These are phyloP conservation scores for Lophochroa leadbeateri DNA, from an alignment of 2,113 vertebrate species.

Conservation along the genomic window DNA sequence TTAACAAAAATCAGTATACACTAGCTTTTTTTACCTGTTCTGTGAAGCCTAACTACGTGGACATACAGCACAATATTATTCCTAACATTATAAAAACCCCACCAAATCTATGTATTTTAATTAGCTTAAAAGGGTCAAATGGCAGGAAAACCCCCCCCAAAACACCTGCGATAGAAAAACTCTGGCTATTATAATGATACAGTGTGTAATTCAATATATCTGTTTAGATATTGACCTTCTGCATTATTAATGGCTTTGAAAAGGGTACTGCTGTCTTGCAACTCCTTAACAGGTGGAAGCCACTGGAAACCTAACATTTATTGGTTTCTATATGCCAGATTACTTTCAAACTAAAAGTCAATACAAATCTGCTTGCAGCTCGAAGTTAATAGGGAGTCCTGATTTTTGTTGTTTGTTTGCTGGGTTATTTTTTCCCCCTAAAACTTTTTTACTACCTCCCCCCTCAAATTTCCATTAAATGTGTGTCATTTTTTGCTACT, in stretches of 20 bases:
- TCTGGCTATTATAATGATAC: neutral
- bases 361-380: neutral
- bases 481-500: neutral
- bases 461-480: neutral
- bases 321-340: constrained; percentile 3
- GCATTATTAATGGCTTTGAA: constrained; percentile 59
- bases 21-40: neutral
- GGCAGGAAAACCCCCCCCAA: neutral
- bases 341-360: constrained; percentile 40
- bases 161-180: constrained; percentile 6
- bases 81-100: neutral
- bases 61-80: neutral
- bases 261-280: constrained; percentile 38
- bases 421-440: neutral
- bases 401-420: neutral
- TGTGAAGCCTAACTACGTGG: neutral
- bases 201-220: constrained; percentile 51
- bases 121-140: constrained; percentile 23
- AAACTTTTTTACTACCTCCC: neutral
- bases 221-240: constrained; percentile 53
- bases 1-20: neutral
- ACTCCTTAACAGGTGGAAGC: constrained; percentile 33
- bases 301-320: constrained; percentile 52
- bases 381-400: neutral
- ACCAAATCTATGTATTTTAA: neutral